Evolutionary conservation across 2,888 invertebrate species (phyloP).

Genomic region (Thalpophila matura): DNA sequence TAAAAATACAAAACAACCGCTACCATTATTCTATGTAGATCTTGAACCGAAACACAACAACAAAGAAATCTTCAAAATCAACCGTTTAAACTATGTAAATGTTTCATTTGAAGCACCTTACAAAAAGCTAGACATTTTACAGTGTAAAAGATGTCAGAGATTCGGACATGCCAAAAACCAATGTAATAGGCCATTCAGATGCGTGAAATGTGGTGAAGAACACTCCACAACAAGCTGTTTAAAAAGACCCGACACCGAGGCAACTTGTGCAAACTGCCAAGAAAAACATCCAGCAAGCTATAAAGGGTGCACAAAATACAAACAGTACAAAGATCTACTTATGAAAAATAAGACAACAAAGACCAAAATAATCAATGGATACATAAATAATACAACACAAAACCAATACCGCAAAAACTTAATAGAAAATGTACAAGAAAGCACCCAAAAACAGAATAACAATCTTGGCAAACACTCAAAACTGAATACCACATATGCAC

Average conservation of each 20-base stretch:
- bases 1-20: constrained; percentile 10
- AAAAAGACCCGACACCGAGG: constrained; percentile 14
- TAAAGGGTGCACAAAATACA: constrained; percentile 18
- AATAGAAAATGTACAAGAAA: neutral
- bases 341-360: neutral
- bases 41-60: constrained; percentile 16
- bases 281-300: no score
- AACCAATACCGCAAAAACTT: neutral
- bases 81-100: neutral
- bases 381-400: neutral
- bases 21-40: constrained; percentile 17
- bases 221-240: constrained; percentile 14
- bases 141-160: constrained; percentile 20
- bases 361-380: no score
- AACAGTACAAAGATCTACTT: neutral
- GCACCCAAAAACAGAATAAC: neutral
- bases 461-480: neutral
- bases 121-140: constrained; percentile 11
- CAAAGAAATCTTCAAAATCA: constrained; percentile 21
- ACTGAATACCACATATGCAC: no score
- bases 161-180: constrained; percentile 22
- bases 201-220: constrained; percentile 18
- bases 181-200: constrained; percentile 3
- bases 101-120: constrained; percentile 22
- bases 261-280: constrained; percentile 11